Evolutionary conservation across 2,113 vertebrate species (phyloP).

Genomic region (Pelobates fuscus): DNA sequence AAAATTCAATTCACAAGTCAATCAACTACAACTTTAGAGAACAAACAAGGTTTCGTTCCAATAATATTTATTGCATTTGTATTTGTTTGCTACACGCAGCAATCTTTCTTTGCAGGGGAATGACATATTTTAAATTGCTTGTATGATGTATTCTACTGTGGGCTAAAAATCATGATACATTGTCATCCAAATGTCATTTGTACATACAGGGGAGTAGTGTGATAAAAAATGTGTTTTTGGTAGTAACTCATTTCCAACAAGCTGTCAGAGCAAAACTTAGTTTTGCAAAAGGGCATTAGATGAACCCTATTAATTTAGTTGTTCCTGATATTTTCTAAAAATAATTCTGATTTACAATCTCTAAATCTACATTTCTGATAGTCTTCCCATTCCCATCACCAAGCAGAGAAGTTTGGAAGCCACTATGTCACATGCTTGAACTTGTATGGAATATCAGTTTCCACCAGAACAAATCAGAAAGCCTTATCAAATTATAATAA

Average conservation of each 20-base stretch:
- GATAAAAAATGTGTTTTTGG: constrained; percentile 47
- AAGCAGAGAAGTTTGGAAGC: constrained; percentile 5
- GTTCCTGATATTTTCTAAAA: constrained; percentile 2
- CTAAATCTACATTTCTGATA: constrained; percentile 19
- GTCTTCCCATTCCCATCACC: constrained; percentile 13
- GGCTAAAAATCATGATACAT: constrained; percentile 47
- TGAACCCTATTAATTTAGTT: constrained; percentile 7
- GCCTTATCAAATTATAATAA: too few relatives aligned
- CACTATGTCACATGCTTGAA: constrained; percentile 10
- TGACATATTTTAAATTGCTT: constrained; percentile 49
- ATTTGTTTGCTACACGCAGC: constrained; percentile 38
- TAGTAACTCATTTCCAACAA: constrained; percentile 44
- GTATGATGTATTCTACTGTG: constrained; percentile 46
- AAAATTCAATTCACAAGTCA: constrained; percentile 43
- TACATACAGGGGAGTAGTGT: constrained; percentile 44
- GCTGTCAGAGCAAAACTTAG: constrained; percentile 40
- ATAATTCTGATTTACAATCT: constrained; percentile 8
- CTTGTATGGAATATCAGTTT: too few relatives aligned
- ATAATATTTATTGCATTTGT: constrained; percentile 47
- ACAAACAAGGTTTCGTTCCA: constrained; percentile 39
- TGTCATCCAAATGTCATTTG: constrained; percentile 50
- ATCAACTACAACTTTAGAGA: constrained; percentile 33
- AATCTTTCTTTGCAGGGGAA: constrained; percentile 45
- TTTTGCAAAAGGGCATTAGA: constrained; percentile 34
- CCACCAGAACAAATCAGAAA: too few relatives aligned